phyloP scores from a whole-genome alignment of 2,113 vertebrate species.

The Cercocebus atys region DNA sequence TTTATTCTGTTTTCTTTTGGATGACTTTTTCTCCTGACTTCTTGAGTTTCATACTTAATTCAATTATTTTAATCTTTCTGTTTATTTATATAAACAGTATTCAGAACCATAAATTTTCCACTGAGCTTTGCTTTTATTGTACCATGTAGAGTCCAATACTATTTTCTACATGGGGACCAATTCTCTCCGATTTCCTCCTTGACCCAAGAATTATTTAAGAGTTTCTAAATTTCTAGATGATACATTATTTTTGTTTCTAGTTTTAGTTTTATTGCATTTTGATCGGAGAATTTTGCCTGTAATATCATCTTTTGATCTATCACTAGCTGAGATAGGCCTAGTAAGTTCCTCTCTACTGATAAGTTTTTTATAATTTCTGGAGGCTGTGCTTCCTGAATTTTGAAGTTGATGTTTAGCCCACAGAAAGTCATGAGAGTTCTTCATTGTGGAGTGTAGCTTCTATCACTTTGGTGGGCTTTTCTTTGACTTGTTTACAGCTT shows the following conservation, averaged over 20 bases:
- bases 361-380: neutral
- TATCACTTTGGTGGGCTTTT: neutral
- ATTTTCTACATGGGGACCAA: neutral
- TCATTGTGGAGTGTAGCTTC: neutral
- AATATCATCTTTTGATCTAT: neutral
- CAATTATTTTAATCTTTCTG: neutral
- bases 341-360: neutral
- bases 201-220: neutral
- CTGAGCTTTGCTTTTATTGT: neutral
- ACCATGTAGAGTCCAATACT: neutral
- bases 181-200: neutral
- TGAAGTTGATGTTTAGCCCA: neutral
- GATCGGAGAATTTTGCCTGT: neutral
- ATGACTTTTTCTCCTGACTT: neutral
- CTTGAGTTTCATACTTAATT: neutral
- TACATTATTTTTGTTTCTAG: neutral
- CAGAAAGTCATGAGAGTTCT: neutral
- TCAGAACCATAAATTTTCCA: neutral
- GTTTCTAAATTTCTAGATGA: neutral
- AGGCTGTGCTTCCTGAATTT: neutral
- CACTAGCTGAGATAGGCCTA: neutral
- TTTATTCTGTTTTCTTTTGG: constrained; percentile 1
- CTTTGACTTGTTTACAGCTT: neutral
- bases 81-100: neutral
- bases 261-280: neutral